Base-by-base conservation (phyloP, 2,888 invertebrate genomes). In the Lithosia quadra region DNA sequence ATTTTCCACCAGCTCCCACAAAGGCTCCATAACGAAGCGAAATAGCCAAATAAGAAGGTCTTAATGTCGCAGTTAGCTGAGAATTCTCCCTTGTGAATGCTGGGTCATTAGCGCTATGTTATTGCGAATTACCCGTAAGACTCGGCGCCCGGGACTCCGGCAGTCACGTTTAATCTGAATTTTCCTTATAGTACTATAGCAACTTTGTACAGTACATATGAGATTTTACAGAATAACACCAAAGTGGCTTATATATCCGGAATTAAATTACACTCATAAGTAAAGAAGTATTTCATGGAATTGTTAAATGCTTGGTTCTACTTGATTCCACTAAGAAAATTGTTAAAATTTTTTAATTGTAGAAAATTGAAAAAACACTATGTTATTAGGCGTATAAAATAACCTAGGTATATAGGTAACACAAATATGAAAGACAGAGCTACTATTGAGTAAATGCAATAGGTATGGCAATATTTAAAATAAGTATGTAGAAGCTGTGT, bases 11-110 rank as follows among this genome's bases (percentile, higher is more conserved):
- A 84, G 84, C 81, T 83, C 79, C 88, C 90, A 90, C 90, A 92
- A 91, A 92, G 89, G 91, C 86, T 85, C 85, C 87, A 90, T 92
- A 92, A 93, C 91, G 91, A 92, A 91, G 91, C 91, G 88, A 88
- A 92, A 92, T 92, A 92, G 92, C 92, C 92, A 92, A 93, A 92
- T 92, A 93, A 92, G 92, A 91, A 91, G 92, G 92, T 92, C 88
- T 89, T 92, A 93, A 94, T 92, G 92, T 89, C 89, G 91, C 92
- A 92, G 92, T 94, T 93, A 93, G 88, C 89, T 85, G 89, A 86
- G 91, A 91, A 91, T 91, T 89, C 88, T 88, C 92, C 91, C 92
- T 90, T 88, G 91, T 92, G 92, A 93, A 93, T 93, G 89, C 87
- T 80, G 87, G 89, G 87, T 93, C 93, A 93, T 94, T 94, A 94